A percentile compares a stretch with the other conserved stretches of the same genome.
Evolutionary conservation across 2,113 vertebrate species (phyloP).

Genomic region (Meles meles): DNA sequence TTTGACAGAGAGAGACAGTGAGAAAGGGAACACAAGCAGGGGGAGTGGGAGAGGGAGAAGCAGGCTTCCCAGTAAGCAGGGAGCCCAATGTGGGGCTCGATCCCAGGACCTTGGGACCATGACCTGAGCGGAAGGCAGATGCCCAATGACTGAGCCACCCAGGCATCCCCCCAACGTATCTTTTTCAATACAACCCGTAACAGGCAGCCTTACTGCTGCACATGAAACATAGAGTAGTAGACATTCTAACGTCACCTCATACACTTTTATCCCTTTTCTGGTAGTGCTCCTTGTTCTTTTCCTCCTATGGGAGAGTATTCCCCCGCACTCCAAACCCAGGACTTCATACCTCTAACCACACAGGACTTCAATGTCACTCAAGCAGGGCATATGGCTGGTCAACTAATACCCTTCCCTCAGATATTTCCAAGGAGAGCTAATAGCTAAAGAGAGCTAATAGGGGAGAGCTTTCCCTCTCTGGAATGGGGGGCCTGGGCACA

Average conservation of each 20-base stretch:
- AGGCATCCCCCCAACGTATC: rapidly evolving
- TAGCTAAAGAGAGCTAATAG: background rate
- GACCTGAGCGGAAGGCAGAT: too few relatives aligned
- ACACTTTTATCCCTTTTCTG: background rate
- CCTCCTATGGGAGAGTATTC: background rate
- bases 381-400: background rate
- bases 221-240: background rate
- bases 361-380: background rate
- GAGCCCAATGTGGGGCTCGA: too few relatives aligned
- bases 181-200: background rate
- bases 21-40: too few relatives aligned
- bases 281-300: background rate
- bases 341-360: background rate
- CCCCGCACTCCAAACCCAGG: background rate
- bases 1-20: too few relatives aligned
- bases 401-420: background rate
- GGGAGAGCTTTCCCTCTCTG: background rate
- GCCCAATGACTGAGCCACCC: too few relatives aligned
- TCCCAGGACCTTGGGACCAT: too few relatives aligned
- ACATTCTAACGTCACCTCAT: background rate
- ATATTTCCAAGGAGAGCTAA: background rate
- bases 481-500: background rate
- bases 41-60: too few relatives aligned
- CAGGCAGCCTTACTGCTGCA: background rate
- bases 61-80: too few relatives aligned